Evolutionary conservation across 2,113 vertebrate species (phyloP).

Genomic region (Pachypanchax playfairii): DNA sequence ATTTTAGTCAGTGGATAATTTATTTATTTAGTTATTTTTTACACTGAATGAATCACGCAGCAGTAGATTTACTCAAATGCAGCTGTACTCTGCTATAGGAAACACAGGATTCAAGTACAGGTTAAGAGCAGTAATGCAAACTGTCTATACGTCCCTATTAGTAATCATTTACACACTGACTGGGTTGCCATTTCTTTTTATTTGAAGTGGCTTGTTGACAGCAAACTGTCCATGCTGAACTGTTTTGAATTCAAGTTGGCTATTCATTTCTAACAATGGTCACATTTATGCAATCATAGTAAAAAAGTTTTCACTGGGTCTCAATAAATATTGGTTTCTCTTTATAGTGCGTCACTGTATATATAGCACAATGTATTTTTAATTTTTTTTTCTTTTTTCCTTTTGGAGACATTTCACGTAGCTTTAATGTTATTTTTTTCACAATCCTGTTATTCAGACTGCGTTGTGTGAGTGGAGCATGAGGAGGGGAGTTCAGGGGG

Average conservation of each 20-base stretch:
- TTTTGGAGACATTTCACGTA: constrained; percentile 23
- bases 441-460: constrained; percentile 25
- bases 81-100: background rate
- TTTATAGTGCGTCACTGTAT: constrained; percentile 16
- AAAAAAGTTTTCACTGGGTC: constrained; percentile 11
- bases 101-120: background rate
- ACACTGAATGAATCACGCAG: background rate
- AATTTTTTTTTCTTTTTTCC: constrained; percentile 4
- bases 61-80: background rate
- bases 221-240: background rate
- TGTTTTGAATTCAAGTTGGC: constrained; percentile 19
- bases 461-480: constrained; percentile 19
- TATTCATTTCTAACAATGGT: constrained; percentile 22
- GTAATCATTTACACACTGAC: constrained; percentile 11
- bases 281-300: constrained; percentile 26
- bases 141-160: background rate
- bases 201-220: constrained; percentile 17
- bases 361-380: background rate
- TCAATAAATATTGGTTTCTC: constrained; percentile 18
- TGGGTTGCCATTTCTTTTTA: background rate
- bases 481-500: constrained; percentile 10
- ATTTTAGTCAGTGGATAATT: too few species aligned
- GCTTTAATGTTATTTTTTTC: constrained; percentile 24
- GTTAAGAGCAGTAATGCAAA: background rate
- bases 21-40: too few species aligned